phyloP scores from a whole-genome alignment of 2,797 vertebrate species.

The Notolabrus celidotus region DNA sequence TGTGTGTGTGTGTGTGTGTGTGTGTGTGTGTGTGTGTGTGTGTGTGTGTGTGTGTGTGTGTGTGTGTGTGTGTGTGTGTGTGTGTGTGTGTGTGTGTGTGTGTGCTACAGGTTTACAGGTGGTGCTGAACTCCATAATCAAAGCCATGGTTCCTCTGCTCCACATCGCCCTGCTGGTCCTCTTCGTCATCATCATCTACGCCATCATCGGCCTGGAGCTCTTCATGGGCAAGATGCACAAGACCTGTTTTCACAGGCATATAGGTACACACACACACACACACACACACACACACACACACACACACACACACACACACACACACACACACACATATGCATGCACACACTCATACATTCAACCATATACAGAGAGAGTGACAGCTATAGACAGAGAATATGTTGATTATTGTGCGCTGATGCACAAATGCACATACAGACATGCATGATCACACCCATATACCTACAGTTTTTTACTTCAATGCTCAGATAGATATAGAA shows the following conservation, averaged over 20 bases:
- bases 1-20: too few species aligned
- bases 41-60: too few species aligned
- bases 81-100: conserved; percentile 13
- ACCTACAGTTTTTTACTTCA: conserved; percentile 6
- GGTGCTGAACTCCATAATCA: conserved; percentile 99
- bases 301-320: conserved; percentile 23
- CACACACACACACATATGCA: not conserved
- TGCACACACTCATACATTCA: too few species aligned
- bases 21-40: too few species aligned
- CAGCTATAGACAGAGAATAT: not conserved
- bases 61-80: too few species aligned
- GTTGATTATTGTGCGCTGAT: not conserved
- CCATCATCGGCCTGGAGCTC: conserved; percentile 98
- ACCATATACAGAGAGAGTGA: not conserved
- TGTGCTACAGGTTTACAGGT: conserved; percentile 94
- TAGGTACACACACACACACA: conserved; percentile 42
- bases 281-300: conserved; percentile 5
- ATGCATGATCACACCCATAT: conserved; percentile 34
- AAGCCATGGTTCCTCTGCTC: conserved; percentile 99
- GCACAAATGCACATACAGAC: conserved; percentile 36
- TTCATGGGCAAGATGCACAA: conserved; percentile 99
- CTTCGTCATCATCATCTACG: conserved; percentile 99
- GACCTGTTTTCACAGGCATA: conserved; percentile 88
- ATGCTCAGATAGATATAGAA: conserved; percentile 22
- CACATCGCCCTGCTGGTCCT: conserved; percentile 98